Conservation (phyloP, 2,888 invertebrate genomes). For the Drosophila anomelani region DNA sequence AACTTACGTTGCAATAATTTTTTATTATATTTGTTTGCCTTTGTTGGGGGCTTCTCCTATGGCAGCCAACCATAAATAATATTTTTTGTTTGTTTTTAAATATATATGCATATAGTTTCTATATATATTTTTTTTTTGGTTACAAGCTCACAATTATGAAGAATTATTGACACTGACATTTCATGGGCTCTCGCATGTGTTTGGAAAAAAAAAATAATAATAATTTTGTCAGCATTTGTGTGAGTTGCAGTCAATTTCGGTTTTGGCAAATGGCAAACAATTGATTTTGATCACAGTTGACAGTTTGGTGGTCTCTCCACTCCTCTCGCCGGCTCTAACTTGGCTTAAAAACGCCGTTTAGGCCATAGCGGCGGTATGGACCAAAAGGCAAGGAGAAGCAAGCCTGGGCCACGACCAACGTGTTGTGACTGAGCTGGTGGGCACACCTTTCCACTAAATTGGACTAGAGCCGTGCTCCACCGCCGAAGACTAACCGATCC, state of each 20-base stretch:
- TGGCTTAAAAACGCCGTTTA: constrained; percentile 71
- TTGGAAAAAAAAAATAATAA: constrained; percentile 18
- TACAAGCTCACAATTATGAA: constrained; percentile 32
- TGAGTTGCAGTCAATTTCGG: constrained; percentile 60
- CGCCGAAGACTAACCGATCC: constrained; percentile 26
- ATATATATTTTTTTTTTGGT: constrained; percentile 18
- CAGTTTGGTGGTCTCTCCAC: constrained; percentile 40
- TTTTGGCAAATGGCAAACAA: constrained; percentile 58
- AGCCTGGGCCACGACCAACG: constrained; percentile 36
- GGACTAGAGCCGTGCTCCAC: constrained; percentile 45
- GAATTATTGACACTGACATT: constrained; percentile 55
- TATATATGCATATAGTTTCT: neutral
- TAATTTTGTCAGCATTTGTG: constrained; percentile 55
- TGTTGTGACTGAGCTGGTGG: constrained; percentile 54
- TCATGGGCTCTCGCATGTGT: constrained; percentile 35
- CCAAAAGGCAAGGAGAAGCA: constrained; percentile 40
- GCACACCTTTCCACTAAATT: constrained; percentile 68
- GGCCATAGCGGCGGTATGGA: constrained; percentile 57
- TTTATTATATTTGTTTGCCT: constrained; percentile 79
- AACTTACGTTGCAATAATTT: constrained; percentile 69
- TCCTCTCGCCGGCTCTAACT: constrained; percentile 26
- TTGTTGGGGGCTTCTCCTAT: constrained; percentile 44
- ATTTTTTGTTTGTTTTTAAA: neutral
- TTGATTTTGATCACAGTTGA: constrained; percentile 71
- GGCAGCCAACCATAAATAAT: constrained; percentile 39